phyloP scores from a whole-genome alignment of 2,797 vertebrate genomes.

The Tokudaia muenninki region DNA sequence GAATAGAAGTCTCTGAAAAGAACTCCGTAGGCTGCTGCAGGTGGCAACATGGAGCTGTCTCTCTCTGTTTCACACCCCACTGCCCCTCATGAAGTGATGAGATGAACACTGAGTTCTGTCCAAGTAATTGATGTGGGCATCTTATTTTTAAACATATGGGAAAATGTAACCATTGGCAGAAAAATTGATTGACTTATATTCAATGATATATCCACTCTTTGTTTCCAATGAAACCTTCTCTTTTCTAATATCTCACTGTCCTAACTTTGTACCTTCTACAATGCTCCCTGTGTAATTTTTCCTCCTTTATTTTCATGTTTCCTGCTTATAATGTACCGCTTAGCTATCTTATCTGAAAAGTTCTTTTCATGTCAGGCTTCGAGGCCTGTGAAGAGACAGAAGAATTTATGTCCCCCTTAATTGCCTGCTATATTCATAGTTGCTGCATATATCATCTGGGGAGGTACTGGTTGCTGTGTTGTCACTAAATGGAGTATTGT shows the following conservation, averaged over 20 bases:
- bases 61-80: background rate
- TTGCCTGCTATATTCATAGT: conserved; percentile 12
- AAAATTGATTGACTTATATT: conserved; percentile 15
- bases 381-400: background rate
- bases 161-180: background rate
- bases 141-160: conserved; percentile 54
- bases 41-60: background rate
- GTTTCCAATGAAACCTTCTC: background rate
- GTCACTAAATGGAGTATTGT: background rate
- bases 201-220: background rate
- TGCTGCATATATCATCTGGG: background rate
- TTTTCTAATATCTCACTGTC: background rate
- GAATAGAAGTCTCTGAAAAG: background rate
- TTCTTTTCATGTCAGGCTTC: conserved; percentile 5
- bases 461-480: background rate
- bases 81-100: background rate
- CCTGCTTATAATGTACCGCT: background rate
- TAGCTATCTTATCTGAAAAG: conserved; percentile 34
- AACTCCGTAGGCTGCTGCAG: background rate
- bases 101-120: background rate
- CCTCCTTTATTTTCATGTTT: background rate
- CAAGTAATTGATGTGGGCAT: background rate
- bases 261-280: background rate
- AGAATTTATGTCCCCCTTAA: background rate
- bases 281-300: background rate